phyloP scores from a whole-genome alignment of 2,888 invertebrate genomes.

The Acanthosoma haemorrhoidale region DNA sequence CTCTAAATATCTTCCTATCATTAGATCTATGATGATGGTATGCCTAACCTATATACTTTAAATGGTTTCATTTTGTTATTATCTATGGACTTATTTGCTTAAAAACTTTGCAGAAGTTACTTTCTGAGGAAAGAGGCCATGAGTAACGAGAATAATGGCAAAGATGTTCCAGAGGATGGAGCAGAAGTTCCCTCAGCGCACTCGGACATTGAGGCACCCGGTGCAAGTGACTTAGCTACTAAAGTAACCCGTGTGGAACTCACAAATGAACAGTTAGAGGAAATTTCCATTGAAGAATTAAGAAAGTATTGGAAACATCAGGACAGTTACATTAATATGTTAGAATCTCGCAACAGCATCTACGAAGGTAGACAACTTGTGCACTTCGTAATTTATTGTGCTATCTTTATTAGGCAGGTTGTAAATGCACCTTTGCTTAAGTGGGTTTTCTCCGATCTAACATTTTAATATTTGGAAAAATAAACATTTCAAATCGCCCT shows the following conservation, averaged over 20 bases:
- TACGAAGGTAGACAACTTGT: conserved; percentile 61
- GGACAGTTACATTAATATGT: conserved; percentile 68
- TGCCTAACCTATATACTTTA: neutral
- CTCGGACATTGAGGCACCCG: conserved; percentile 20
- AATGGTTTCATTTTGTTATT: conserved; percentile 9
- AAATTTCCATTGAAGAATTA: conserved; percentile 60
- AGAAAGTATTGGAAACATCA: conserved; percentile 67
- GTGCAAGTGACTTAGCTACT: conserved; percentile 16
- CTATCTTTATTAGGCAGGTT: conserved; percentile 24
- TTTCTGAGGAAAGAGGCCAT: conserved; percentile 28
- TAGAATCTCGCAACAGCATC: conserved; percentile 67
- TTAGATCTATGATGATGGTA: neutral
- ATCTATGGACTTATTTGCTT: neutral
- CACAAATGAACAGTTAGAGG: conserved; percentile 52
- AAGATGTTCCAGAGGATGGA: conserved; percentile 33
- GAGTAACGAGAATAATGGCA: conserved; percentile 33
- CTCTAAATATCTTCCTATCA: neutral
- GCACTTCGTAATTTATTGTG: conserved; percentile 30
- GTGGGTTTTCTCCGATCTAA: conserved; percentile 19
- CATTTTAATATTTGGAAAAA: conserved; percentile 1
- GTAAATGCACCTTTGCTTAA: conserved; percentile 9
- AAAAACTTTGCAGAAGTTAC: conserved; percentile 9
- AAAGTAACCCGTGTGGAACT: conserved; percentile 33
- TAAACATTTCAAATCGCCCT: neutral
- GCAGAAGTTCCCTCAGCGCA: conserved; percentile 25